Percentiles rank a stretch among this genome's conserved stretches.
These are phyloP conservation scores for Rhinichthys osculus DNA, from an alignment of 2,797 vertebrate genomes.

Conservation along the genomic window DNA sequence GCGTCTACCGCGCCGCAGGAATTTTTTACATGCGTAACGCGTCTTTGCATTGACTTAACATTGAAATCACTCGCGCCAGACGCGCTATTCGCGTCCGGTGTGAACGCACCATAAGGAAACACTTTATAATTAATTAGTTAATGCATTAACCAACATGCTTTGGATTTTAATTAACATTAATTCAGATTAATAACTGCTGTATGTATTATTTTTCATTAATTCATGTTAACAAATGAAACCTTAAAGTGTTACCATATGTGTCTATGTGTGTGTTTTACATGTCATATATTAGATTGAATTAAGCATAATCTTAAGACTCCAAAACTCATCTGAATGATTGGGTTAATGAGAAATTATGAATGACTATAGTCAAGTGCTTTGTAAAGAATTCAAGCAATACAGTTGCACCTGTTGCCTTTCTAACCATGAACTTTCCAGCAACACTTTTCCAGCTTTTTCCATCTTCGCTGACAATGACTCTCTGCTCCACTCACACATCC, in stretches of 20 bases:
- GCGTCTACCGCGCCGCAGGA: too few relatives aligned
- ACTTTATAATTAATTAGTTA: not conserved
- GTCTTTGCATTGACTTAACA: too few relatives aligned
- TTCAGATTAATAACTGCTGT: too few relatives aligned
- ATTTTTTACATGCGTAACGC: too few relatives aligned
- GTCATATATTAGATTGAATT: not conserved
- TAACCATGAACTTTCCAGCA: conserved; percentile 4
- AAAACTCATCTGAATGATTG: not conserved
- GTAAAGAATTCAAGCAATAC: not conserved
- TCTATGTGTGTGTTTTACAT: not conserved
- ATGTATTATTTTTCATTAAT: not conserved
- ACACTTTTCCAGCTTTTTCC: not conserved
- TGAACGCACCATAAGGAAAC: too few relatives aligned
- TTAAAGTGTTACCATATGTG: not conserved
- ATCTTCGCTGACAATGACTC: not conserved
- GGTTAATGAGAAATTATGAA: not conserved
- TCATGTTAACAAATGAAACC: not conserved
- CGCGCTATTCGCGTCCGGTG: too few relatives aligned
- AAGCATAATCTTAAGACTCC: not conserved
- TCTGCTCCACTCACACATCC: not conserved
- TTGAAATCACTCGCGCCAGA: too few relatives aligned
- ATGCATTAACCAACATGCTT: not conserved
- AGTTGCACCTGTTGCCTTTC: not conserved
- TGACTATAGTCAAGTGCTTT: too few relatives aligned
- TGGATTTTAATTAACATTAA: not conserved